phyloP scores from a whole-genome alignment of 2,113 vertebrate species.

The Petroica traversi region DNA sequence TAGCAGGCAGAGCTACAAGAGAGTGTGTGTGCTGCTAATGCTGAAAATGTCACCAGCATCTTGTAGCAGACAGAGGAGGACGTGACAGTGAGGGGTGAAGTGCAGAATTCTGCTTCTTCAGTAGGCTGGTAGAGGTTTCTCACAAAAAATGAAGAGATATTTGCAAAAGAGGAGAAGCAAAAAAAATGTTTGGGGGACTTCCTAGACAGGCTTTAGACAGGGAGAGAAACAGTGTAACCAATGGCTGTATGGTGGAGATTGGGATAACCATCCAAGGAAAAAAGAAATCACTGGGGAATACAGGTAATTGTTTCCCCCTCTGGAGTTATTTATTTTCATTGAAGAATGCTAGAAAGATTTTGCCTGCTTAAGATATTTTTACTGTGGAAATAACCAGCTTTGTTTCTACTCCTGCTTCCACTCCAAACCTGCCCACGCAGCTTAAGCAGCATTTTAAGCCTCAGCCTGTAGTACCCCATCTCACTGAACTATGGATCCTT shows the following conservation, averaged over 20 bases:
- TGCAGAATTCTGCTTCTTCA: not conserved
- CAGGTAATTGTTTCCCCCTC: not conserved
- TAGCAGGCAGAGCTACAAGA: not conserved
- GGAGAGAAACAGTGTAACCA: not conserved
- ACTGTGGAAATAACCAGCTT: not conserved
- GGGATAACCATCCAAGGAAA: not conserved
- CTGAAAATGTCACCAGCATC: conserved; percentile 1
- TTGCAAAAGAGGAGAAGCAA: not conserved
- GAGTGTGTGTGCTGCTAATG: not conserved
- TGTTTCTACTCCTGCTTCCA: not conserved
- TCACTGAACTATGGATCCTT: not conserved
- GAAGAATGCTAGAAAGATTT: not conserved
- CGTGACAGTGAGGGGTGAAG: not conserved
- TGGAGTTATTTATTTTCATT: not conserved
- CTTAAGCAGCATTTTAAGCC: not conserved
- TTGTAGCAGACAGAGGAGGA: not conserved
- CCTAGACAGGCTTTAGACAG: not conserved
- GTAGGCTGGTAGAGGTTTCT: not conserved
- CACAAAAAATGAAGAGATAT: not conserved
- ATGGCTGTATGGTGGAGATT: not conserved
- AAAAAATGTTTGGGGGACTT: not conserved
- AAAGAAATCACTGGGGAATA: not conserved
- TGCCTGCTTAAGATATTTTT: not conserved
- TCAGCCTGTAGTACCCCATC: not conserved
- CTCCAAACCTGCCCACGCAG: not conserved